Evolutionary conservation across 2,797 vertebrate genomes (phyloP), one percentile per base, ranked within the genome.

Genomic region (Cygnus olor): DNA sequence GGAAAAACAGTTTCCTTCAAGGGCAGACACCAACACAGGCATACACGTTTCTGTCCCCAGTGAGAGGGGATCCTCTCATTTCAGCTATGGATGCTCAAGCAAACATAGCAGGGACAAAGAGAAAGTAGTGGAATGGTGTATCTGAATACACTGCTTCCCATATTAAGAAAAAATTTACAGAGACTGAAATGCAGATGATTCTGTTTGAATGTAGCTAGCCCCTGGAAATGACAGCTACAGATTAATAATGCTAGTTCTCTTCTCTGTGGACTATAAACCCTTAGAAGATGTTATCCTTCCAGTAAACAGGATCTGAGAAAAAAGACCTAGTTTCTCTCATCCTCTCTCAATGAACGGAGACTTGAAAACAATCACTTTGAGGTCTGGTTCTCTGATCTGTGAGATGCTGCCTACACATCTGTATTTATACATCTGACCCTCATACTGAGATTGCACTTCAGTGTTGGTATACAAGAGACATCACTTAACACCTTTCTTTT

Each of bases 221-320:
- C 36, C 45, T 89, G 71, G 40, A 63, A 88, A n/a, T 49, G 64
- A 80, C 74, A 80, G 78, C 27, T 45, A 47, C 36, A 38, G 68
- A 74, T 60, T 36, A 90, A 47, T 78, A 68, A 78, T 4, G 71
- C 36, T 32, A 85, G 40, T 15, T 71, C 30, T 71, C 27, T 92
- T n/a, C 69, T 80, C 60, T 36, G 18, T 1, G 28, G 45, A 40
- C 25, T 49, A 0, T 0, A 25, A 44, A 27, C 6, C 2, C 27
- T 34, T 34, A 38, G 24, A 73, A 79, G 89, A 80, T 34, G 49
- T 56, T 45, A 38, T 4, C 7, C 6, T 12, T 21, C 44, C 72
- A 61, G 45, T 47, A 89, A 66, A 47, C 16, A 36, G 56, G 34
- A 49, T 25, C 84, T 64, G 40, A 87, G 40, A 49, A 86, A 83